phyloP scores from a whole-genome alignment of 2,113 vertebrate species.

The Pogonocichla stellata region DNA sequence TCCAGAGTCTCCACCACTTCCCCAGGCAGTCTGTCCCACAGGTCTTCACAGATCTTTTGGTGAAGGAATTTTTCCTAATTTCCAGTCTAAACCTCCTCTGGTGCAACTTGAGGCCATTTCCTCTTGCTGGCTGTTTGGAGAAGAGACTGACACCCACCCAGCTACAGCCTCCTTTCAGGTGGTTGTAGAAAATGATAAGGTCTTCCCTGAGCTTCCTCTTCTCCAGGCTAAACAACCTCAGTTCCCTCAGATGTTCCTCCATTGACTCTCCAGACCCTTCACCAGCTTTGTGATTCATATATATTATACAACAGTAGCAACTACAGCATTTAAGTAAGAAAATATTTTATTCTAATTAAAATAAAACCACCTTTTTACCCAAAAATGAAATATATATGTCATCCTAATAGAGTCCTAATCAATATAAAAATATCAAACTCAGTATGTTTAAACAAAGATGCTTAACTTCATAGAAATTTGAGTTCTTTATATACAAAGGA shows the following conservation, averaged over 20 bases:
- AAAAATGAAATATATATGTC: not conserved
- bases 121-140: not conserved
- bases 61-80: not conserved
- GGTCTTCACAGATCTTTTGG: rapidly evolving
- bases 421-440: not conserved
- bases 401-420: not conserved
- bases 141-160: not conserved
- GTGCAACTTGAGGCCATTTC: not conserved
- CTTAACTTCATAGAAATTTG: not conserved
- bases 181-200: rapidly evolving
- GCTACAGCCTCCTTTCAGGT: not conserved
- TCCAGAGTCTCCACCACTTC: not conserved
- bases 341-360: not conserved
- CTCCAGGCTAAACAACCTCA: not conserved
- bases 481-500: not conserved
- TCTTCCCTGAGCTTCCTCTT: not conserved
- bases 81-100: not conserved
- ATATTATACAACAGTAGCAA: not conserved
- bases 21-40: not conserved
- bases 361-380: not conserved
- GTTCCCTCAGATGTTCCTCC: not conserved
- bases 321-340: not conserved
- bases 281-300: rapidly evolving
- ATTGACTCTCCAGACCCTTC: not conserved
- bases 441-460: not conserved